Percentiles rank a stretch among this genome's conserved stretches.
Evolutionary conservation across 1,140 invertebrate genomes (phyloP).

Genomic region (Araneus ventricosus): DNA sequence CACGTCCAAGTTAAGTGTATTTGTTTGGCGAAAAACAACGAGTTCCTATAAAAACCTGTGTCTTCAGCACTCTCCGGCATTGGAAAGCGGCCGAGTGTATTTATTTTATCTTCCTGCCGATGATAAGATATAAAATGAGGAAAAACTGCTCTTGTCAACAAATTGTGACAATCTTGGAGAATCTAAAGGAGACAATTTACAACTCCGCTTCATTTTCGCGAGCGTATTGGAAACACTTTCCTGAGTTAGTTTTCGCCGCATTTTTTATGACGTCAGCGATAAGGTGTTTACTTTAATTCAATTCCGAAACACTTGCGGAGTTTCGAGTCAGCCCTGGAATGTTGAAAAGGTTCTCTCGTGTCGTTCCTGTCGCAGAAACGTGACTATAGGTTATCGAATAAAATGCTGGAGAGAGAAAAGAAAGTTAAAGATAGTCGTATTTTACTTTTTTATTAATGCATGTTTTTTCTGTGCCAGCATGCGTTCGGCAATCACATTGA

Average conservation of each 20-base stretch:
- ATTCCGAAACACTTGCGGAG: not conserved
- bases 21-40: not conserved
- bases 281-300: constrained; percentile 35
- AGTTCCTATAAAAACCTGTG: not conserved
- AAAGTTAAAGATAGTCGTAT: not conserved
- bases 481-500: not conserved
- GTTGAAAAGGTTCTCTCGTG: not conserved
- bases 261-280: constrained; percentile 34
- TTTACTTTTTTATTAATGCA: not conserved
- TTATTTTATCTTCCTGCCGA: not conserved
- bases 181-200: constrained; percentile 21
- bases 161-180: not conserved
- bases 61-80: not conserved
- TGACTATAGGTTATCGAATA: constrained; percentile 28
- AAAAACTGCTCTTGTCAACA: not conserved
- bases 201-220: not conserved
- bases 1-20: not conserved
- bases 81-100: not conserved
- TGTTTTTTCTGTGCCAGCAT: not conserved
- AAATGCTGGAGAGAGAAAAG: not conserved
- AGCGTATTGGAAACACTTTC: constrained; percentile 16
- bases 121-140: not conserved
- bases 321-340: not conserved
- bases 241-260: not conserved
- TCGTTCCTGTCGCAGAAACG: not conserved